Base-by-base conservation (phyloP, 2,888 invertebrate species). In the Drosophila monieri region DNA sequence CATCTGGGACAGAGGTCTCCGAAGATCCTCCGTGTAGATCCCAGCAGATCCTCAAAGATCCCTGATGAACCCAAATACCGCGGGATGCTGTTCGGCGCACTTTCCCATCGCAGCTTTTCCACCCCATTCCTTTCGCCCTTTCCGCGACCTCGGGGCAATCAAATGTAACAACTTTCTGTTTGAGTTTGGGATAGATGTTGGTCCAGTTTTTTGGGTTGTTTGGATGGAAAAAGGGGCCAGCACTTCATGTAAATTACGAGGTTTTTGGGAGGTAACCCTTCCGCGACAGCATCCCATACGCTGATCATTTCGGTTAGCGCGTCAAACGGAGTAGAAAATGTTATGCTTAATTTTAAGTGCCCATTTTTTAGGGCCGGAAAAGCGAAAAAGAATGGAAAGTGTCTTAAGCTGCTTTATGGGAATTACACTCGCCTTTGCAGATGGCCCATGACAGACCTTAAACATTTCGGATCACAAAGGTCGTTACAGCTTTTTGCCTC, bases 321-420 rank as follows among this genome's bases (percentile, higher is more conserved):
- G 35, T 57, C 48, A 53, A 64, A 49, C 77, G 53, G 66, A 69
- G 61, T 70, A 48, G 59, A 72, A 67, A 72, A 77, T 78, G 72
- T 67, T 52, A 49, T 74, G 73, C 68, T 66, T 65, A 70, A 77
- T 77, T 80, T 62, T 53, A 49, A 74, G 71, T 67, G 71, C 76
- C 76, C 71, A 73, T 81, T 78, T 85, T 81, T 81, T 84, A 79
- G 66, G 75, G 37, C 68, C 78, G 87, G 87, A 81, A 81, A 81
- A 80, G 69, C 64, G 70, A 54, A 68, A 55, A 68, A 53, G 53
- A 70, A 58, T 61, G 59, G 72, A 68, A 85, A 83, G 83, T 83
- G 85, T 81, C 80, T 65, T 84, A 84, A 84, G 83, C 83, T 79
- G 77, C 84, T 84, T 84, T 88, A 85, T 73, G 80, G 84, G 88